A percentile compares a stretch with the other conserved stretches of the same genome.
phyloP scores from a whole-genome alignment of 2,888 invertebrate genomes.

The Automeris io region DNA sequence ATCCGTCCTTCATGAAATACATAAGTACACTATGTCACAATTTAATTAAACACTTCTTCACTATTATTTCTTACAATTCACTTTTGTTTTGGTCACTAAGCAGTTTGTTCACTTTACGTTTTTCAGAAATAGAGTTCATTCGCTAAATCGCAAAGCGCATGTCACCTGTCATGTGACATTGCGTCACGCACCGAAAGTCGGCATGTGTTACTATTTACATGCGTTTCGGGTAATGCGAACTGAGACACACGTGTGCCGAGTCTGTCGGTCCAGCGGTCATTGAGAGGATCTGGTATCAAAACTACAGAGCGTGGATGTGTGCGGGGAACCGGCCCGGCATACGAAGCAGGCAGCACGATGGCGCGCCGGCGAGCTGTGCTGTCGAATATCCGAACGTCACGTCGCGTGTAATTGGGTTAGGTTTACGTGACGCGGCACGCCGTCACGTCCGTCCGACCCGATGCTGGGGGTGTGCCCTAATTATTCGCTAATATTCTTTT shows the following conservation, averaged over 20 bases:
- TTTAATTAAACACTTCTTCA: no score
- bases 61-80: no score
- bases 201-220: slow-evolving; percentile 57
- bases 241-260: slow-evolving; percentile 76
- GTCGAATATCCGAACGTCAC: slow-evolving; percentile 65
- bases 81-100: slow-evolving; percentile 19
- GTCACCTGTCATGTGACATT: slow-evolving; percentile 36
- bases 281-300: slow-evolving; percentile 74
- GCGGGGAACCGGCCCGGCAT: slow-evolving; percentile 67
- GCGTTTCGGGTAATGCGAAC: slow-evolving; percentile 50
- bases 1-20: no score
- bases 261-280: slow-evolving; percentile 81
- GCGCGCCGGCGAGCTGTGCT: slow-evolving; percentile 36
- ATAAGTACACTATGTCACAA: no score
- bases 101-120: no score
- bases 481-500: slow-evolving; percentile 31
- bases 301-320: slow-evolving; percentile 64
- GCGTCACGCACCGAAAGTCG: slow-evolving; percentile 20
- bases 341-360: slow-evolving; percentile 54
- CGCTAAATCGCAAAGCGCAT: slow-evolving; percentile 27
- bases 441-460: slow-evolving; percentile 52
- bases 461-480: slow-evolving; percentile 61
- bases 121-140: no score
- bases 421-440: slow-evolving; percentile 61
- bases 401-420: slow-evolving; percentile 71